Base-by-base conservation (phyloP, 2,888 invertebrate genomes). In the Tenodera sinensis region DNA sequence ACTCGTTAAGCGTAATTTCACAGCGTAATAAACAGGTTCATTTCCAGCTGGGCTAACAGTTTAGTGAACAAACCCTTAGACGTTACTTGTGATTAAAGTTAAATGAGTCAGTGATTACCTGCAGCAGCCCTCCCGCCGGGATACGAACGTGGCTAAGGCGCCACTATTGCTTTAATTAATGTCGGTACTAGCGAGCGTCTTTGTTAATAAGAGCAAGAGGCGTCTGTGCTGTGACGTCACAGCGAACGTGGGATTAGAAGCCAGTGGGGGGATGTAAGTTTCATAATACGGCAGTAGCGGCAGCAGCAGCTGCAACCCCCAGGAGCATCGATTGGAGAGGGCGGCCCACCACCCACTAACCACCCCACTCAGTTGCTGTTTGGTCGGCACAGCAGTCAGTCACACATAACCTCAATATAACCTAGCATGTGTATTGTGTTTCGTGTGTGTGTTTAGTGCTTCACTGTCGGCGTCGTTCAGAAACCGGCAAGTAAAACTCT, bases 281-380 rank as follows among this genome's bases (percentile, higher is more conserved):
- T 84, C 84, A 88, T 85, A 85, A 85, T 27, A 85, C 54, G 54
- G 87, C 87, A 4, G 54, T 14, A 20, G 54, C 54, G 25, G 54
- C 54, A 20, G 54, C 54, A 20, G 54, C 54, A 71, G 54, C 54
- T 71, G 54, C 87, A 82, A 87, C 87, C 87, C 87, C 87, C 87
- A 82, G 87, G 87, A 87, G 87, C 87, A 87, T 87, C 87, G 87
- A 87, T 87, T 87, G 28, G 81, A 28, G 54, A 20, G 54, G 54
- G 27, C 85, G 15, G 54, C 85, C 47, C 34, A n/a, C 85, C 27
- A 85, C 85, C 47, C 34, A n/a, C 20, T 28, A 47, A 42, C 85
- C 85, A 54, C 27, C 34, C 85, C 84, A 34, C 28, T 85, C 25
- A 34, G 85, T 34, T 34, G 47, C 42, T 42, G 85, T n/a, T 28